Evolutionary conservation across 2,888 invertebrate species (phyloP).

Genomic region (Cerastis rubricosa): DNA sequence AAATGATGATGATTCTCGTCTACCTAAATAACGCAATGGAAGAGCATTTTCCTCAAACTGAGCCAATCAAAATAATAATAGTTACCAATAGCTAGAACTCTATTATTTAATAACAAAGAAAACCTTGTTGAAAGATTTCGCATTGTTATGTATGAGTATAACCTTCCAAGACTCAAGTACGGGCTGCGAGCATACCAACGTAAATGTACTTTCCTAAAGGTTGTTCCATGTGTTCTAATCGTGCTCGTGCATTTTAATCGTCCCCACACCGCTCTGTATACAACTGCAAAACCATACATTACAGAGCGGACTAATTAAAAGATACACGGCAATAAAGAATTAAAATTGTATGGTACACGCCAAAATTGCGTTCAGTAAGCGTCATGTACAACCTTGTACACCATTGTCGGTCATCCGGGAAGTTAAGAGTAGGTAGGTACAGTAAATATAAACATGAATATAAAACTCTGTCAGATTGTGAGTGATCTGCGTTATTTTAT

Average conservation of each 20-base stretch:
- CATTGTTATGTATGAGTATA: conserved; percentile 10
- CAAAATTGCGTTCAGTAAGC: conserved; percentile 55
- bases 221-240: background rate
- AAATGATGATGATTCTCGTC: too few species aligned
- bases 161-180: background rate
- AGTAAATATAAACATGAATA: conserved; percentile 53
- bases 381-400: conserved; percentile 66
- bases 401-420: conserved; percentile 72
- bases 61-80: conserved; percentile 3
- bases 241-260: conserved; percentile 29
- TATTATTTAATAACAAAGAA: conserved; percentile 5
- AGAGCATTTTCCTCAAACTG: conserved; percentile 7
- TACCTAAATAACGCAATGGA: background rate
- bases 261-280: background rate
- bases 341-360: conserved; percentile 50
- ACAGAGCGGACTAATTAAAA: conserved; percentile 52
- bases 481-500: conserved; percentile 58
- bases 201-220: conserved; percentile 9
- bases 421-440: conserved; percentile 57
- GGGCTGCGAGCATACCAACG: background rate
- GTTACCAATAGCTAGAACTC: background rate
- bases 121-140: background rate
- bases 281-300: conserved; percentile 35
- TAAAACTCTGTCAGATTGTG: conserved; percentile 37
- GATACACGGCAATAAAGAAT: conserved; percentile 47